A percentile compares a stretch with the other conserved stretches of the same genome.
phyloP scores from a whole-genome alignment of 2,888 invertebrate species.

The Drosophila meridionalis region DNA sequence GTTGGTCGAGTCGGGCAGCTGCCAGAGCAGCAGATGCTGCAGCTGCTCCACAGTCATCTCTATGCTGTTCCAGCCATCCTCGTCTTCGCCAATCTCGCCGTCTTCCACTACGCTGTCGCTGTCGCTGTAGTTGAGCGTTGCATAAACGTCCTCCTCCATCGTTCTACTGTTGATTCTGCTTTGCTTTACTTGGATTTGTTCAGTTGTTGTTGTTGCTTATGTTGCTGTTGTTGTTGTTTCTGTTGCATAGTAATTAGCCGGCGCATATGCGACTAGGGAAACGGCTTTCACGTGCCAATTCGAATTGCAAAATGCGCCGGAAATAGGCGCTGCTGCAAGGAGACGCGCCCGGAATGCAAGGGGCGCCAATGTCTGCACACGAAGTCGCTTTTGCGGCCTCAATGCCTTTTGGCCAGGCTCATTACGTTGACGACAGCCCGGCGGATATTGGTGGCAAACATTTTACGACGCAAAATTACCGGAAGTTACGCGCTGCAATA shows the following conservation, averaged over 20 bases:
- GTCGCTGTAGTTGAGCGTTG: constrained; percentile 62
- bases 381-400: constrained; percentile 16
- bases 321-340: constrained; percentile 42
- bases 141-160: constrained; percentile 82
- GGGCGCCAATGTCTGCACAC: constrained; percentile 14
- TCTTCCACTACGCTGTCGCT: constrained; percentile 39
- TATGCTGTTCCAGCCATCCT: constrained; percentile 50
- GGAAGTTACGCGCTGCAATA: constrained; percentile 66
- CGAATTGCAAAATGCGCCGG: constrained; percentile 58
- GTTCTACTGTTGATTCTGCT: constrained; percentile 23
- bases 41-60: constrained; percentile 53
- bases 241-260: constrained; percentile 64
- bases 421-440: constrained; percentile 42
- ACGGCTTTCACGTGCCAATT: constrained; percentile 37
- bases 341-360: constrained; percentile 9
- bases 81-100: constrained; percentile 31
- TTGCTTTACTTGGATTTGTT: constrained; percentile 7
- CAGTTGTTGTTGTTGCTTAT: background rate
- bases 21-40: constrained; percentile 54
- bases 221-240: background rate
- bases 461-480: constrained; percentile 69
- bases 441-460: constrained; percentile 77
- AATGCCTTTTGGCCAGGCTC: constrained; percentile 25
- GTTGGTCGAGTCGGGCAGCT: constrained; percentile 33
- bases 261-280: constrained; percentile 48